Evolutionary conservation across 1,140 invertebrate species (phyloP), one percentile per base, ranked within the genome.

Genomic region (Adelges cooleyi): DNA sequence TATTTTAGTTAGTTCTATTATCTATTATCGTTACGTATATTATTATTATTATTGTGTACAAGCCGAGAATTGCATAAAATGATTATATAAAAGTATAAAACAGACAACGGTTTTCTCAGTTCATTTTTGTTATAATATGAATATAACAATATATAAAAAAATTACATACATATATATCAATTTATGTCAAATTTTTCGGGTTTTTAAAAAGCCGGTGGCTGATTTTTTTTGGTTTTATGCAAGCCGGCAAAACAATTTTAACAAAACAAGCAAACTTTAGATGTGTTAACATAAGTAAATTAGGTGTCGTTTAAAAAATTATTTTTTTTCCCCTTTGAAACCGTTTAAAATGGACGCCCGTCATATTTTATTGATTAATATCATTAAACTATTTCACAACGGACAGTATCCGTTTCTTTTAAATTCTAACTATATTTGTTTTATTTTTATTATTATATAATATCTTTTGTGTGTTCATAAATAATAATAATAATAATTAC

Each of bases 1-100:
- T n/a, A n/a, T 59, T 59, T 59, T 59, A 59, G 53, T 59, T 59
- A 59, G 53, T 59, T 59, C 53, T 40, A 44, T 59, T 59, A 27
- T 27, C n/a, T n/a, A n/a, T n/a, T n/a, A n/a, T n/a, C n/a, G n/a
- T n/a, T n/a, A n/a, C n/a, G n/a, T n/a, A n/a, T n/a, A n/a, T n/a
- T 59, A 59, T 59, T 59, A 40, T 59, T 59, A 42, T 42, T 56
- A 42, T 59, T 42, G 44, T 59, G 10, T 44, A 59, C 18, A 27
- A 27, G 53, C 44, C 15, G 53, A n/a, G n/a, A 25, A 25, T 59
- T 59, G 38, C 38, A 59, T 59, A 59, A 42, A 59, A n/a, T n/a
- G n/a, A n/a, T n/a, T n/a, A n/a, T n/a, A n/a, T n/a, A n/a, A n/a
- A n/a, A n/a, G n/a, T 59, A 1, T 59, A 25, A 33, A 59, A 59